Conservation (phyloP, 2,888 invertebrate genomes). For the Cepaea hortensis region DNA sequence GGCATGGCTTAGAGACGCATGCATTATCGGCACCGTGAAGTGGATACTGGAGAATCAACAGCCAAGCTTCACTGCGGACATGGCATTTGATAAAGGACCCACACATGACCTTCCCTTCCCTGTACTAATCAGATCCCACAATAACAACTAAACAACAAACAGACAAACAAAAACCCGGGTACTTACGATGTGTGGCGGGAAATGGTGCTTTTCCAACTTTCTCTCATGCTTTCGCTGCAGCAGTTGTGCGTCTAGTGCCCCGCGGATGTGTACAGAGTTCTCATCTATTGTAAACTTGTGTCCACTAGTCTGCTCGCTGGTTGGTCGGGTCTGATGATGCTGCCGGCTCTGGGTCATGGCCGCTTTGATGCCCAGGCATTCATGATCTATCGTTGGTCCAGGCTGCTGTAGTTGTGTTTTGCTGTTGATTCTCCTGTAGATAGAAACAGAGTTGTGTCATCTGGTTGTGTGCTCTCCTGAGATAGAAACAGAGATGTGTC, state of each 20-base stretch:
- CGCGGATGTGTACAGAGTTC: slow-evolving; percentile 86
- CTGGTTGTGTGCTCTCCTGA: too few relatives aligned
- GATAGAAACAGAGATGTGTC: too few relatives aligned
- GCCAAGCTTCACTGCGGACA: too few relatives aligned
- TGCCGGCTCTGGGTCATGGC: slow-evolving; percentile 67
- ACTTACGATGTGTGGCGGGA: slow-evolving; percentile 74
- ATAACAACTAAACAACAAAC: too few relatives aligned
- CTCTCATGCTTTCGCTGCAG: slow-evolving; percentile 64
- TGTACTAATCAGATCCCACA: too few relatives aligned
- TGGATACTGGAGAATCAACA: too few relatives aligned
- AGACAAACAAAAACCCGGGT: background rate
- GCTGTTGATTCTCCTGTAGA: slow-evolving; percentile 33
- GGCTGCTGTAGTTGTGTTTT: slow-evolving; percentile 47
- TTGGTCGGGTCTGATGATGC: slow-evolving; percentile 51
- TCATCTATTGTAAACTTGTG: slow-evolving; percentile 81
- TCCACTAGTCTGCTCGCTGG: slow-evolving; percentile 12
- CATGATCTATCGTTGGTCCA: slow-evolving; percentile 77
- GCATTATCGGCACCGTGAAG: too few relatives aligned
- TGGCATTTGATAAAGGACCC: too few relatives aligned
- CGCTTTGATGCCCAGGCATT: slow-evolving; percentile 79
- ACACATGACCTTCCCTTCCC: too few relatives aligned
- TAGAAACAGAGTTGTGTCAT: background rate
- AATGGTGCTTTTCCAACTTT: slow-evolving; percentile 69
- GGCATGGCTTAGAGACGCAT: too few relatives aligned
- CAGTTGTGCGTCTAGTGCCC: slow-evolving; percentile 71